Percentiles rank a stretch among this genome's conserved stretches.
These are phyloP conservation scores for Parazoanthus swiftii DNA, from an alignment of 92 coral and sea anemone genomes.

Conservation along the genomic window DNA sequence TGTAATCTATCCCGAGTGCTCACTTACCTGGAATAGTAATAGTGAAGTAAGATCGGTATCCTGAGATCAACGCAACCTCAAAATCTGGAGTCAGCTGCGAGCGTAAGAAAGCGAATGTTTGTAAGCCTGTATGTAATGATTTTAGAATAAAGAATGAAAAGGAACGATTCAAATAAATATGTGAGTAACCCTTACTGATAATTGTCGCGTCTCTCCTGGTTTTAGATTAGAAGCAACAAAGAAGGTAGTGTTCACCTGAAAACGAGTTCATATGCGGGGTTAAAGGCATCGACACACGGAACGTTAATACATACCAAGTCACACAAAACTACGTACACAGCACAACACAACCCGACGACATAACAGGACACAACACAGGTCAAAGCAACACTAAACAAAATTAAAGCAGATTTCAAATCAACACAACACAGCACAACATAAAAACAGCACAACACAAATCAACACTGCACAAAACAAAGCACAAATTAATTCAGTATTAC, in stretches of 20 bases:
- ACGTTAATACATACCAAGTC: background rate
- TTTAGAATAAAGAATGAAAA: background rate
- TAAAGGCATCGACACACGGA: background rate
- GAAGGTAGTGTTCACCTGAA: constrained; percentile 19
- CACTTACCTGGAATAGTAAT: background rate
- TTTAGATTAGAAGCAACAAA: background rate
- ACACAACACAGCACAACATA: background rate
- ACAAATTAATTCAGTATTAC: background rate
- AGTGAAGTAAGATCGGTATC: constrained; percentile 1
- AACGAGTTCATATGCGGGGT: background rate
- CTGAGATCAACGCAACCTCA: constrained; percentile 12
- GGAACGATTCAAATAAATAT: background rate
- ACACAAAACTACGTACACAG: background rate
- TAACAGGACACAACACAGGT: background rate
- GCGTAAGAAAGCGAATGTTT: background rate
- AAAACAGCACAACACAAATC: background rate
- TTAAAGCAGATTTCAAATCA: background rate
- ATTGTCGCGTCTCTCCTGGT: constrained; percentile 13
- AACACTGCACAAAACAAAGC: background rate
- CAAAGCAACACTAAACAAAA: background rate
- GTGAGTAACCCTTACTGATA: background rate
- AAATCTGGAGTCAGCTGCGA: constrained; percentile 12
- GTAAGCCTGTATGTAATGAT: background rate
- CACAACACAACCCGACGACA: background rate
- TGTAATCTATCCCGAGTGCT: background rate